Conservation (phyloP, 2,888 invertebrate genomes). For the Amphipoea oculea region DNA sequence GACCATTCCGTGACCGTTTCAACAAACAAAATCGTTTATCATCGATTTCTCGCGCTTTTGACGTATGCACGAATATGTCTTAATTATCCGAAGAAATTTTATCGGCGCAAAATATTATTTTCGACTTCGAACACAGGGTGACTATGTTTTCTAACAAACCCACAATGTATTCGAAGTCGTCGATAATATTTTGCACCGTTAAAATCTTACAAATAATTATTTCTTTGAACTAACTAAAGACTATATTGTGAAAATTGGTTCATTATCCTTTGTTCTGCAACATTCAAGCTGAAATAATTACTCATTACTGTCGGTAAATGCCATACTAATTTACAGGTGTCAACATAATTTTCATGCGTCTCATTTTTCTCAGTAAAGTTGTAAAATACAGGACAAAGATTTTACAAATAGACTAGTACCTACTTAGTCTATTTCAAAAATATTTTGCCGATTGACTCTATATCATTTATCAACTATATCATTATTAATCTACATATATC, state of each 20-base stretch:
- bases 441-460: neutral
- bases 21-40: slow-evolving; percentile 17
- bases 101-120: neutral
- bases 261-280: neutral
- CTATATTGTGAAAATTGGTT: slow-evolving; percentile 19
- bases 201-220: slow-evolving; percentile 28
- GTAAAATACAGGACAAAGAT: neutral
- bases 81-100: slow-evolving; percentile 38
- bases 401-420: neutral
- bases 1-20: slow-evolving; percentile 11
- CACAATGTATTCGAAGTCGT: too few relatives aligned
- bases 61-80: slow-evolving; percentile 13
- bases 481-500: too few relatives aligned
- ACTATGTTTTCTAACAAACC: too few relatives aligned
- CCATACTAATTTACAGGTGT: neutral
- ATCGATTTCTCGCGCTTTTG: slow-evolving; percentile 25
- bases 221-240: slow-evolving; percentile 12
- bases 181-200: slow-evolving; percentile 6
- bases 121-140: neutral
- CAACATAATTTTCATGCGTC: neutral
- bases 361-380: neutral
- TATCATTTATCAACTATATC: too few relatives aligned
- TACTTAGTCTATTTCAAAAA: neutral
- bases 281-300: slow-evolving; percentile 3
- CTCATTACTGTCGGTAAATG: neutral